These are phyloP conservation scores for Tipula helvola DNA, from an alignment of 2,888 invertebrate genomes.

Conservation along the genomic window DNA sequence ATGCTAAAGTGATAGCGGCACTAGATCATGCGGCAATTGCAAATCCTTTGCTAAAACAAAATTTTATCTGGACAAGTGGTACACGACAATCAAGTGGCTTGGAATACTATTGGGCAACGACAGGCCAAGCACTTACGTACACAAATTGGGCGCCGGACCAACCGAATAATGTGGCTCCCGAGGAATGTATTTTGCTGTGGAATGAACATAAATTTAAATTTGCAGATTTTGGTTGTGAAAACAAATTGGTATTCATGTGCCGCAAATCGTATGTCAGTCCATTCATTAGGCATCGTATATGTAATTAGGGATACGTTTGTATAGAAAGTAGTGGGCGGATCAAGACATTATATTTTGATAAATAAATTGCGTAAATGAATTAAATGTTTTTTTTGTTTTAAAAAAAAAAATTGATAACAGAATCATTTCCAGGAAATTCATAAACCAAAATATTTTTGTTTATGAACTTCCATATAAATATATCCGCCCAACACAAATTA, in stretches of 20 bases:
- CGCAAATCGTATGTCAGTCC: not conserved
- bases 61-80: not conserved
- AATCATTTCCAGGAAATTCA: no score
- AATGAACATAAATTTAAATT: not conserved
- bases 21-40: not conserved
- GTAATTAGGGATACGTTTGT: not conserved
- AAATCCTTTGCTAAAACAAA: not conserved
- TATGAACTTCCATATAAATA: no score
- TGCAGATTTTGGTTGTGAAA: not conserved
- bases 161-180: not conserved
- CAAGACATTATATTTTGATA: no score
- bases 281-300: not conserved
- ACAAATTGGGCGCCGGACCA: not conserved
- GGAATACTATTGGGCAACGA: not conserved
- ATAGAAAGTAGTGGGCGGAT: no score
- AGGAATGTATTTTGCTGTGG: not conserved
- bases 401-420: no score
- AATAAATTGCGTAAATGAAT: no score
- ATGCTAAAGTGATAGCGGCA: not conserved
- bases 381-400: no score
- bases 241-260: not conserved
- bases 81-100: not conserved
- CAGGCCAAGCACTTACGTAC: not conserved
- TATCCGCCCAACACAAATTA: no score
- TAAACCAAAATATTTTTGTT: no score